Percentiles rank a stretch among this genome's conserved stretches.
phyloP scores from a whole-genome alignment of 2,113 vertebrate species.

The Atractosteus spatula region DNA sequence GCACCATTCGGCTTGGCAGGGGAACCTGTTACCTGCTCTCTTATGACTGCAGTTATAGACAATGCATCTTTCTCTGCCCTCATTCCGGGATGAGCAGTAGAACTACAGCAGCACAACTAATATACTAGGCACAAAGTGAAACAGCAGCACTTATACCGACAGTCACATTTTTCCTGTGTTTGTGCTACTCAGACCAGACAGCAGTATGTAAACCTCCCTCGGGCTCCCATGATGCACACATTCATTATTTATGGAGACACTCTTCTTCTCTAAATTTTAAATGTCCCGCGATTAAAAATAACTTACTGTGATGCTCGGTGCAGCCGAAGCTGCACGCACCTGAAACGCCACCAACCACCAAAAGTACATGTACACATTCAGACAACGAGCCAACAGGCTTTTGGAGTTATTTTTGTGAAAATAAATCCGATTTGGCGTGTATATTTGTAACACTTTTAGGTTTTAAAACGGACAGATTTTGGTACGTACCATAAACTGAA shows the following conservation, averaged over 20 bases:
- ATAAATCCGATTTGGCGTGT: too few species aligned
- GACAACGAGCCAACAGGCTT: too few species aligned
- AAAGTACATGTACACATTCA: too few species aligned
- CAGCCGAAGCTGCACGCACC: slow-evolving; percentile 39
- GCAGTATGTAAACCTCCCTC: slow-evolving; percentile 7
- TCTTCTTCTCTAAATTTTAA: slow-evolving; percentile 62
- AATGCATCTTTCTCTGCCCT: slow-evolving; percentile 36
- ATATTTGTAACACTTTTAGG: too few species aligned
- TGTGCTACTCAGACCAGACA: slow-evolving; percentile 11
- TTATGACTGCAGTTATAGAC: slow-evolving; percentile 19
- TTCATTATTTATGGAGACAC: slow-evolving; percentile 57
- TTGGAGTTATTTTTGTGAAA: too few species aligned
- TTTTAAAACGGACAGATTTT: too few species aligned
- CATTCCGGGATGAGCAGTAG: slow-evolving; percentile 14
- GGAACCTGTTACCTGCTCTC: slow-evolving; percentile 2
- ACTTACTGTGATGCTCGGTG: slow-evolving; percentile 38
- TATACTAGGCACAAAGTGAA: slow-evolving; percentile 11
- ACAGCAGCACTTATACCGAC: background rate
- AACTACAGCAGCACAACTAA: slow-evolving; percentile 28
- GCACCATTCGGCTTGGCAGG: background rate
- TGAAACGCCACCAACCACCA: slow-evolving; percentile 4
- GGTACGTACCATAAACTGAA: too few species aligned
- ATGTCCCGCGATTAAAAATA: slow-evolving; percentile 57
- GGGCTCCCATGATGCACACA: slow-evolving; percentile 14
- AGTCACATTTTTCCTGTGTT: slow-evolving; percentile 5